A percentile compares a stretch with the other conserved stretches of the same genome.
These are phyloP conservation scores for Pempheris klunzingeri DNA, from an alignment of 2,797 vertebrate species.

Conservation along the genomic window DNA sequence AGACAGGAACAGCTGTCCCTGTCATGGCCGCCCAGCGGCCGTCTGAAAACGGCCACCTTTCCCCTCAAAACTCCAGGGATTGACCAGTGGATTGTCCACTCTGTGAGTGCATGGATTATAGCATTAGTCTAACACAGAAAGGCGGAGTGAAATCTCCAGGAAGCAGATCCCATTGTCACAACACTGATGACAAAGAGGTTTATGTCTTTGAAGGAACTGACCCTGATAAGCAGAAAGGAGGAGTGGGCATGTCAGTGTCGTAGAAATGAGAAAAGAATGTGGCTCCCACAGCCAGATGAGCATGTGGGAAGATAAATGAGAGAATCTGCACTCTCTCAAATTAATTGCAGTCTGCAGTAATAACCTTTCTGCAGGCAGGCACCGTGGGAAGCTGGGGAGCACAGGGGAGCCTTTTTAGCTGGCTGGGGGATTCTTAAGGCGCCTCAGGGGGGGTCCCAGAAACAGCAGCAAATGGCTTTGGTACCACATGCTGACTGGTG, in stretches of 20 bases:
- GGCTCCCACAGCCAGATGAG: slow-evolving; percentile 59
- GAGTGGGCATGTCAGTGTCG: slow-evolving; percentile 15
- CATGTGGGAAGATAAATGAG: slow-evolving; percentile 73
- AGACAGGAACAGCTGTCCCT: slow-evolving; percentile 63
- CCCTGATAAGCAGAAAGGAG: slow-evolving; percentile 39
- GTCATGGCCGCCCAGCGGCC: slow-evolving; percentile 25
- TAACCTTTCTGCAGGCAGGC: slow-evolving; percentile 70
- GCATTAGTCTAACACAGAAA: slow-evolving; percentile 50
- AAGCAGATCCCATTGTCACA: slow-evolving; percentile 55
- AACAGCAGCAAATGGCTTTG: slow-evolving; percentile 66
- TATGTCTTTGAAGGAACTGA: slow-evolving; percentile 48
- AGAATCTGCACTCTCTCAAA: slow-evolving; percentile 76
- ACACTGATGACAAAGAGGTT: slow-evolving; percentile 54
- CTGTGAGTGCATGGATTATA: slow-evolving; percentile 59
- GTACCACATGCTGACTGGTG: slow-evolving; percentile 66
- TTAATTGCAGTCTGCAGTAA: slow-evolving; percentile 78
- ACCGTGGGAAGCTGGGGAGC: slow-evolving; percentile 47
- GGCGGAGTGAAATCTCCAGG: slow-evolving; percentile 45
- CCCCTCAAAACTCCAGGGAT: slow-evolving; percentile 53
- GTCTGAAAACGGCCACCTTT: slow-evolving; percentile 62
- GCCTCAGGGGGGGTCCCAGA: slow-evolving; percentile 66
- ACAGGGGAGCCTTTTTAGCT: slow-evolving; percentile 60
- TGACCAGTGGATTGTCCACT: slow-evolving; percentile 54
- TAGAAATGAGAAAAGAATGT: slow-evolving; percentile 46
- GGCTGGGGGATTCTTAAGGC: slow-evolving; percentile 61